Conservation (phyloP, 2,888 invertebrate species). For the Punctoribates punctum region DNA sequence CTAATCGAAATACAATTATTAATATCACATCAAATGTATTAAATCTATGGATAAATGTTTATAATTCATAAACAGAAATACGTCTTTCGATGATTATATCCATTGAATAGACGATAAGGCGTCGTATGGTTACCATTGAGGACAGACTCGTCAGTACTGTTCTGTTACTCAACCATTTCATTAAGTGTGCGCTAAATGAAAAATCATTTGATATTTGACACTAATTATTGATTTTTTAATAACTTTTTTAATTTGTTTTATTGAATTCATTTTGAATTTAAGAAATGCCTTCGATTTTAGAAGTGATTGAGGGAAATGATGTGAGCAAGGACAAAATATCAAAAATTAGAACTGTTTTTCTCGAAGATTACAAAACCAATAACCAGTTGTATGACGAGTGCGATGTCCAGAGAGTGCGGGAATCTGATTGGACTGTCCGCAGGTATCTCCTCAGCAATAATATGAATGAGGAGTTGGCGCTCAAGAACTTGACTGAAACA, state of each 20-base stretch:
- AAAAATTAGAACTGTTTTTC: neutral
- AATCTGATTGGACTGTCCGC: neutral
- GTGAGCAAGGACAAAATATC: neutral
- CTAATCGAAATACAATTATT: neutral
- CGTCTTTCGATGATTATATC: neutral
- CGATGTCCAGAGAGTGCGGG: constrained; percentile 9
- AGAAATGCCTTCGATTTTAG: neutral
- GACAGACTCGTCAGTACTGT: neutral
- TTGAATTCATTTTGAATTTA: neutral
- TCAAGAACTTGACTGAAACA: constrained; percentile 4
- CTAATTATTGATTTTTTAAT: neutral
- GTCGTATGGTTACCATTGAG: neutral
- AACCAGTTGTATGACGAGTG: constrained; percentile 23
- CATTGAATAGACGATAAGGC: constrained; percentile 13
- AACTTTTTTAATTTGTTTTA: neutral
- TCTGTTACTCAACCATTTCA: neutral
- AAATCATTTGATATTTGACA: neutral
- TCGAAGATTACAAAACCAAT: neutral
- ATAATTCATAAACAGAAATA: constrained; percentile 8
- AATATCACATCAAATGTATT: neutral
- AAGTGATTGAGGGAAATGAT: neutral
- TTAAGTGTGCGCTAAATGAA: neutral
- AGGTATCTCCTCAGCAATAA: neutral
- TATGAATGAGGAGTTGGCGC: neutral
- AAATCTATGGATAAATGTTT: neutral